Conservation (phyloP, 2,888 invertebrate species). For the Nineta flava region DNA sequence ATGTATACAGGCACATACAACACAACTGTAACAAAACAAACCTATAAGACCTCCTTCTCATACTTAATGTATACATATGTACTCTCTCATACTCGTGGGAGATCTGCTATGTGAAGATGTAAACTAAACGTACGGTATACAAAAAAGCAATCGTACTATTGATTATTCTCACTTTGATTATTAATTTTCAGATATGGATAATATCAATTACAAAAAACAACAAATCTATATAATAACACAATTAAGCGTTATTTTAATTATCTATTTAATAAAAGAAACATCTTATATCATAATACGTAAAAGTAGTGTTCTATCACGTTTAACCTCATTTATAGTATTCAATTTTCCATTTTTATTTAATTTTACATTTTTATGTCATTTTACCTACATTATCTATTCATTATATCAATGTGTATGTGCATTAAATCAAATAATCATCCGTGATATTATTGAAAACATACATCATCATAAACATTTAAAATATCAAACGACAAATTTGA, state of each 20-base stretch:
- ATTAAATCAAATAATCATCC: background rate
- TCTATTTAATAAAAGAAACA: constrained; percentile 1
- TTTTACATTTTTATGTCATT: background rate
- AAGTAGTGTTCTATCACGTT: background rate
- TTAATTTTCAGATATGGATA: background rate
- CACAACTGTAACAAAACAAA: too few relatives aligned
- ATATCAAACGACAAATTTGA: too few relatives aligned
- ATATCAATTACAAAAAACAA: background rate
- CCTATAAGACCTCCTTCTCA: too few relatives aligned
- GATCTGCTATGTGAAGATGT: too few relatives aligned
- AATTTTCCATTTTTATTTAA: constrained; percentile 1
- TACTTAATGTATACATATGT: too few relatives aligned
- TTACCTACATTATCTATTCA: background rate
- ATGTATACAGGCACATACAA: too few relatives aligned
- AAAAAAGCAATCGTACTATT: background rate
- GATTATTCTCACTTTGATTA: background rate
- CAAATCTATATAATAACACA: background rate
- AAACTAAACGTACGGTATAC: too few relatives aligned
- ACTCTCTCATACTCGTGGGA: too few relatives aligned
- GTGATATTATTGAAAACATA: background rate
- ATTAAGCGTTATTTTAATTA: background rate
- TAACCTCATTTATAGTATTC: background rate
- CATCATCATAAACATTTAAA: background rate
- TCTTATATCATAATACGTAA: background rate
- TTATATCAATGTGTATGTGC: background rate